Base-by-base conservation (phyloP, 35 echinoderm and acorn worm genomes). In the Anneissia japonica region DNA sequence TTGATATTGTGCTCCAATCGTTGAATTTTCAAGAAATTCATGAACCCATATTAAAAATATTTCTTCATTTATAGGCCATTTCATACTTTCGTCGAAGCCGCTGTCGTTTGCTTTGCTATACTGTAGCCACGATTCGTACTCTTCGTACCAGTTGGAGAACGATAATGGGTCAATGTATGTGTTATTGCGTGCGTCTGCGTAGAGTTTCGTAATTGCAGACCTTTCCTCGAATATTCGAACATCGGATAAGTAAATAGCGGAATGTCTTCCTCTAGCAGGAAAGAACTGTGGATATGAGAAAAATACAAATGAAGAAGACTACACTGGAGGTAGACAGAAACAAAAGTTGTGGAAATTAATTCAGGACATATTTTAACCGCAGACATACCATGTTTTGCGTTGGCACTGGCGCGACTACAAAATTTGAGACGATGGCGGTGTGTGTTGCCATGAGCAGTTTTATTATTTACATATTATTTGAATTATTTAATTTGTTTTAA, bases 41-140 rank as follows among this genome's bases (percentile, higher is more conserved):
- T 83, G 26, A 32, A 83, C 9, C 81, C 81, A 83, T 32, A 51
- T 34, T 31, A 51, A 83, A 31, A 83, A 83, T 23, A 83, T 6
- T 29, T 41, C 32, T 31, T 46, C 81, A 31, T 30, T 83, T 14
- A 30, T 83, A 10, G 81, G 81, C 81, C 81, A 83, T 23, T 12
- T 64, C 6, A 13, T 26, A 77, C 3, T 35, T 2, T 12, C 21
- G 21, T 83, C 37, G 21, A 51, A 35, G 7, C 26, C 19, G 51
- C 26, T 23, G 26, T 64, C 7, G 51, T 64, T 40, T 21, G 9
- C 37, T 26, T 81, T 81, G 10, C 40, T 37, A 26, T 1, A 2
- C 10, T n/a, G 32, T 9, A 81, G 9, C 79, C 79, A 81, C 10
- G 16, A 2, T 19, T 23, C 38, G 79, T 38, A 40, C 38, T 40